Base-by-base conservation (phyloP, 2,888 invertebrate genomes). In the Metalampra italica region DNA sequence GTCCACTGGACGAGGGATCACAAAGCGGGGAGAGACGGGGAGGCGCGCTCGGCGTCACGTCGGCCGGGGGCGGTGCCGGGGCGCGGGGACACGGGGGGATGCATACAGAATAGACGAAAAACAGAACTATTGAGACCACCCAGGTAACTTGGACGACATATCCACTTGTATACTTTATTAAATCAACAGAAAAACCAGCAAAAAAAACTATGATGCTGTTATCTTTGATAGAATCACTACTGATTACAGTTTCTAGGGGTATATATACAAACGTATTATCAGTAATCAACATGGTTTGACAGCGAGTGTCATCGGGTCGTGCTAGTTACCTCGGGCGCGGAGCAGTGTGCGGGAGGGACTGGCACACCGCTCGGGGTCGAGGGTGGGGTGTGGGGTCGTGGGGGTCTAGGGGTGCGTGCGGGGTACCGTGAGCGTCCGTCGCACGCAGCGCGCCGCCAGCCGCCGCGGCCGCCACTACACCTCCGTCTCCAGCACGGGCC, bases 381-480 rank as follows among this genome's bases (percentile, higher is more conserved):
- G 43, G 14, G 29, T 40, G 38, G 42, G 46, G 30, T 41, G 46
- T n/a, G n/a, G n/a, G n/a, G n/a, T n/a, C 51, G 53, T 52, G 49
- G 47, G 50, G 43, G 50, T 45, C 51, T 52, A 47, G 52, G 36
- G 59, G 66, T 65, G 68, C 62, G 66, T 65, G 68, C 62, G 68
- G 38, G 59, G 78, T 86, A 87, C 87, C 88, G 87, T 85, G 62
- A 76, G 88, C 81, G 82, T 89, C 86, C 90, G 87, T 69, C 77
- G 90, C 74, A 75, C 82, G 79, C 81, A 83, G 82, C 85, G 86
- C 73, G 76, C 71, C 65, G 78, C 73, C 80, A 78, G 82, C 78
- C 83, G 83, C 85, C 83, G 87, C 85, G 86, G 78, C 86, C 88
- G 85, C 88, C 85, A 82, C 90, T 89, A 89, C 84, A 89, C 90